Evolutionary conservation across 2,113 vertebrate genomes (phyloP), one percentile per base, ranked within the genome.

Genomic region (Acanthisitta chloris): DNA sequence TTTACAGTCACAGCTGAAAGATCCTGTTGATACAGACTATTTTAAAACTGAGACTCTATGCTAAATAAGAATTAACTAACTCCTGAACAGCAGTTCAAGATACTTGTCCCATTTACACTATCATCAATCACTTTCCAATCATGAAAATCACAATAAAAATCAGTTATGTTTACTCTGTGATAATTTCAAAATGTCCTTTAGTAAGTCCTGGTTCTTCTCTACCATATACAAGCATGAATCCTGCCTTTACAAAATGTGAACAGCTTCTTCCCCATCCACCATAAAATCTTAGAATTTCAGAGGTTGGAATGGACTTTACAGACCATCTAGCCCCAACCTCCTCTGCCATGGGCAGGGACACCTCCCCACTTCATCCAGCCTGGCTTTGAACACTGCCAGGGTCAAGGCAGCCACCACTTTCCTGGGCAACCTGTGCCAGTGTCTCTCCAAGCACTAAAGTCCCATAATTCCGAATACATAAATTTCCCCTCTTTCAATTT

Each of bases 211-310:
- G 8, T 58, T 92, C 34, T 82, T n/a, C 45, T 52, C 54, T 43
- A 42, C 48, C 10, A 33, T 4, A 26, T 2, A 26, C 1, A 61
- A 26, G 26, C 3, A 8, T 13, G 57, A 80, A 29, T 67, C 57
- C 29, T 0, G 3, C 42, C 33, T 83, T 64, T 29, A 38, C 23
- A 48, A 70, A 51, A 42, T 0, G 0, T 3, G 9, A 54, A 33
- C 69, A 71, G 62, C n/a, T 31, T 62, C 48, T 62, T 10, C 14
- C 9, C 20, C 5, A 4, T 17, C 43, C 40, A n/a, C n/a, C n/a
- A n/a, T n/a, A n/a, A n/a, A n/a, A n/a, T n/a, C n/a, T n/a, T n/a
- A n/a, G n/a, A n/a, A n/a, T n/a, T n/a, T n/a, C n/a, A n/a, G n/a
- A n/a, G n/a, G n/a, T n/a, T n/a, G n/a, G n/a, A n/a, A n/a, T n/a